A percentile compares a stretch with the other conserved stretches of the same genome.
Evolutionary conservation across 1,140 invertebrate genomes (phyloP).

Genomic region (Coptotermes formosanus): DNA sequence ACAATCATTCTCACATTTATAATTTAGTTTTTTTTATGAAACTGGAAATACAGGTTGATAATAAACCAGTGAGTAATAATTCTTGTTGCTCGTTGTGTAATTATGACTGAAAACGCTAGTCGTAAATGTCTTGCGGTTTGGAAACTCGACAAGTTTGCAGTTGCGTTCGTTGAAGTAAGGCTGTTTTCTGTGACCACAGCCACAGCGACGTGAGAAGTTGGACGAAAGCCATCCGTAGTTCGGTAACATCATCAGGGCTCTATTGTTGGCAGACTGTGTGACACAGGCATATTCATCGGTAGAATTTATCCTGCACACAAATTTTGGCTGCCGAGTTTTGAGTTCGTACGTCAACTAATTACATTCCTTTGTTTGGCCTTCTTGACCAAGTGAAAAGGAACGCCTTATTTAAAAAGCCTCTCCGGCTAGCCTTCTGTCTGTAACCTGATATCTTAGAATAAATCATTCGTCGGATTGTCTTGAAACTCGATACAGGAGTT

Average conservation of each 20-base stretch:
- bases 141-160: background rate
- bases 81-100: background rate
- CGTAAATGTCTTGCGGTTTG: background rate
- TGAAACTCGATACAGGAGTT: no score
- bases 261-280: background rate
- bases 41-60: background rate
- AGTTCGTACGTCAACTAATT: background rate
- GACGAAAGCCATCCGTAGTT: background rate
- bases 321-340: background rate
- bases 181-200: background rate
- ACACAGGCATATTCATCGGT: background rate
- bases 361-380: no score
- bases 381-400: no score
- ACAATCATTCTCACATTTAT: no score
- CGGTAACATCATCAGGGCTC: background rate
- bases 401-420: no score
- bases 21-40: no score
- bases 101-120: background rate
- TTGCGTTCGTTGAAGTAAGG: background rate
- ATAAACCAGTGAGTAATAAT: background rate
- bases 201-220: background rate
- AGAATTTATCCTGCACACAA: background rate
- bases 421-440: no score
- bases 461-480: no score
- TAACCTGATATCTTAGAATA: no score